Evolutionary conservation across 2,888 invertebrate species (phyloP), one percentile per base, ranked within the genome.

Genomic region (Caenorhabditis sp.): DNA sequence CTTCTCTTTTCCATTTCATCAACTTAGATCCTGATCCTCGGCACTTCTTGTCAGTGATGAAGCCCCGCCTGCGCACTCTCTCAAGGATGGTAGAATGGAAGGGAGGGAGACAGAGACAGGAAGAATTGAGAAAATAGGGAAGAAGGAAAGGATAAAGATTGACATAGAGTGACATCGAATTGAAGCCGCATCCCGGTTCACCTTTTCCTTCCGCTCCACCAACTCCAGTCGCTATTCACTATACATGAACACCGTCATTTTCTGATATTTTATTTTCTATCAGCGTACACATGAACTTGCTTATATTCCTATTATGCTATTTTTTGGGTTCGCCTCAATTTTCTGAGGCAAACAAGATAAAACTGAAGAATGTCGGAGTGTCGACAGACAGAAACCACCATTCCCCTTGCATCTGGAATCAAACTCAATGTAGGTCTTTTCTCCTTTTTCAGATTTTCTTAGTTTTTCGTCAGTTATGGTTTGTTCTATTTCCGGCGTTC

Each of bases 31-130:
- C 69, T 69, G 69, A 77, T 69, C 54, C 54, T n/a, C 49, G 68
- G 51, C 66, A 51, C 61, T 76, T 59, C 49, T 68, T 58, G 68
- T 66, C 59, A 58, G 41, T 69, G 69, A 51, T 51, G 66, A 75
- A 76, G 68, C 68, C 68, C 76, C 76, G 76, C 76, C 76, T 68
- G 68, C 76, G 76, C 68, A 76, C 76, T 76, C 59, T 76, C 73
- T 38, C 49, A 58, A 47, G 64, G 47, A 66, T 68, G 49, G 51
- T 38, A 28, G 19, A 24, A 28, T 66, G 56, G 41, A 26, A 69
- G 59, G 31, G 49, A 76, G 61, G 14, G 35, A 47, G n/a, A n/a
- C n/a, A 14, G 35, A 49, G 26, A n/a, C n/a, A n/a, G n/a, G n/a
- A 49, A 49, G 44, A 24, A 22, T 19, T 28, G 14, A 41, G 64